phyloP scores from a whole-genome alignment of 92 coral and sea anemone species.

The Scolanthus callimorphus region DNA sequence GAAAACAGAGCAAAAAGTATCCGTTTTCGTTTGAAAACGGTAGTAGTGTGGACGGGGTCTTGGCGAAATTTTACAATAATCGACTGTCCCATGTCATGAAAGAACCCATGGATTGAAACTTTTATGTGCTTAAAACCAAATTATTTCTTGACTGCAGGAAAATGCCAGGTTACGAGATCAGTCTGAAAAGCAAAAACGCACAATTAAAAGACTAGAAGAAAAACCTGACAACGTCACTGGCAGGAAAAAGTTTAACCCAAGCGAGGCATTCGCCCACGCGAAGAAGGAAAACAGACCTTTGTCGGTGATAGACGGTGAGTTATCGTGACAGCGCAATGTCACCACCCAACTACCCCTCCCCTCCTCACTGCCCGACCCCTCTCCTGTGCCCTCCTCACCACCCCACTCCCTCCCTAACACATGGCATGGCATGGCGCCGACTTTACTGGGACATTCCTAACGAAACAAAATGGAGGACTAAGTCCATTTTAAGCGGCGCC shows the following conservation, averaged over 20 bases:
- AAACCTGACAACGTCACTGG: conserved; percentile 39
- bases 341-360: not conserved
- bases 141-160: conserved; percentile 50
- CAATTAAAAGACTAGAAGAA: conserved; percentile 57
- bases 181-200: conserved; percentile 65
- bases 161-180: conserved; percentile 72
- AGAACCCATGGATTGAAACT: not conserved
- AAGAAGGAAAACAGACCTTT: conserved; percentile 81
- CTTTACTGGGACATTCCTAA: too few relatives aligned
- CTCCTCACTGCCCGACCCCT: not conserved
- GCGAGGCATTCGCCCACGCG: conserved; percentile 71
- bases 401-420: not conserved
- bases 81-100: too few relatives aligned
- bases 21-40: too few relatives aligned
- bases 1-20: too few relatives aligned
- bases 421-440: too few relatives aligned
- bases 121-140: not conserved
- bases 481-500: too few relatives aligned
- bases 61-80: too few relatives aligned
- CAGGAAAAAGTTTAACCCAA: conserved; percentile 75
- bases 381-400: not conserved
- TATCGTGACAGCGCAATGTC: not conserved
- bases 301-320: conserved; percentile 46
- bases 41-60: too few relatives aligned
- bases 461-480: too few relatives aligned